Evolutionary conservation across 2,888 invertebrate species (phyloP), one percentile per base, ranked within the genome.

Genomic region (Ophion costatus): DNA sequence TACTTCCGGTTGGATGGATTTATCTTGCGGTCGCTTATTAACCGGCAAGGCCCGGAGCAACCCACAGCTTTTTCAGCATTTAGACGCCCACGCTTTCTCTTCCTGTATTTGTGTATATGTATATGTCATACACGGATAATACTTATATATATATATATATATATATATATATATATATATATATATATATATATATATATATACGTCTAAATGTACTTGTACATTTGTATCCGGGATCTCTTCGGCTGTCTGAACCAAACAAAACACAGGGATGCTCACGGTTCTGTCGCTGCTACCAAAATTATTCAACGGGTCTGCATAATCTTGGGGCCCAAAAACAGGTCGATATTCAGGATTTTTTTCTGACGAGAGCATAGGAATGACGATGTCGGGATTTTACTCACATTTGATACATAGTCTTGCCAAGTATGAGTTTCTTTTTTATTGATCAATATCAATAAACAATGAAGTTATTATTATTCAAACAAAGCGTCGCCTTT

Each of bases 11-110:
- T 79, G 88, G 88, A 87, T 87, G 89, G 85, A 84, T 89, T 89
- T 88, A 91, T 91, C 89, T 89, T 77, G 83, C 85, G 86, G 80
- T 79, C 87, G 84, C 88, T 89, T 90, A 90, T 90, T 90, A 90
- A 90, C 89, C 87, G 76, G 86, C 88, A 85, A 89, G 86, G 88
- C 87, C 67, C 78, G 77, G 61, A 82, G 63, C 85, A 85, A 73
- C 80, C 83, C 83, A 71, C 51, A 59, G 42, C 45, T 75, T 80
- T 75, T 79, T 71, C 51, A 73, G 51, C 59, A 64, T 69, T 45
- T 45, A 6, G 64, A 29, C 73, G 24, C 33, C 64, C 73, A 45
- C 10, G 22, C 33, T 79, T 33, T 57, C 64, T 51, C 22, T 73
- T 33, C 57, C 38, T 38, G 42, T 24, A 11, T 71, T 33, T 38